A percentile compares a stretch with the other conserved stretches of the same genome.
Evolutionary conservation across 2,113 vertebrate species (phyloP).

Genomic region (Tachuris rubrigastra): DNA sequence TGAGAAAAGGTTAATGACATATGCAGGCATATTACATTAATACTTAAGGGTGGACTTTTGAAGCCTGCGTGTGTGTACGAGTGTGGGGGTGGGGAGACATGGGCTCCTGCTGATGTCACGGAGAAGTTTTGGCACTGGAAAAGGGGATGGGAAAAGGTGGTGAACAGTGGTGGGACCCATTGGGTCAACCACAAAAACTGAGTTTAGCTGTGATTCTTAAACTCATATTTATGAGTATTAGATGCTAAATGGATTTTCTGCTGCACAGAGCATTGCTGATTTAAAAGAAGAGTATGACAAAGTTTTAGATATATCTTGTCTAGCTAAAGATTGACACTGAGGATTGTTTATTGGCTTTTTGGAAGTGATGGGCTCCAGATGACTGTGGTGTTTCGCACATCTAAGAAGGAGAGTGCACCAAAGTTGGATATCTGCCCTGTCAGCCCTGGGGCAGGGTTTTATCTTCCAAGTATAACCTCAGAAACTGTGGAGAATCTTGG

Average conservation of each 20-base stretch:
- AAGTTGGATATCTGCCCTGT: not conserved
- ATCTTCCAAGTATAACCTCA: not conserved
- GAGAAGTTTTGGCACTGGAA: not conserved
- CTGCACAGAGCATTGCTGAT: not conserved
- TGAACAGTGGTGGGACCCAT: not conserved
- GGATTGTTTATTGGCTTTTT: not conserved
- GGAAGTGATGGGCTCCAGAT: not conserved
- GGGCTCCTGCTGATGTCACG: not conserved
- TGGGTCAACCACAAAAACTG: not conserved
- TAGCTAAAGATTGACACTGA: not conserved
- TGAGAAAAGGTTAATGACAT: not conserved
- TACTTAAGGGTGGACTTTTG: not conserved
- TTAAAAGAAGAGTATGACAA: not conserved
- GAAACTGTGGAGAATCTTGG: not conserved
- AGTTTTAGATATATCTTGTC: not conserved
- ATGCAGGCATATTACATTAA: not conserved
- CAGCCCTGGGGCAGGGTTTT: not conserved
- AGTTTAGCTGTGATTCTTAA: not conserved
- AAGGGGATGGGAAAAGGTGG: not conserved
- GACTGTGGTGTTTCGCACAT: not conserved
- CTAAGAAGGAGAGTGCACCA: not conserved
- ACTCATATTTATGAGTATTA: not conserved
- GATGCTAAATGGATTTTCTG: not conserved
- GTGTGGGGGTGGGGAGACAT: too few species aligned
- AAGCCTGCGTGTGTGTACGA: not conserved